Percentiles rank a stretch among this genome's conserved stretches.
phyloP scores from a whole-genome alignment of 1,140 invertebrate species.

The Galleria mellonella region DNA sequence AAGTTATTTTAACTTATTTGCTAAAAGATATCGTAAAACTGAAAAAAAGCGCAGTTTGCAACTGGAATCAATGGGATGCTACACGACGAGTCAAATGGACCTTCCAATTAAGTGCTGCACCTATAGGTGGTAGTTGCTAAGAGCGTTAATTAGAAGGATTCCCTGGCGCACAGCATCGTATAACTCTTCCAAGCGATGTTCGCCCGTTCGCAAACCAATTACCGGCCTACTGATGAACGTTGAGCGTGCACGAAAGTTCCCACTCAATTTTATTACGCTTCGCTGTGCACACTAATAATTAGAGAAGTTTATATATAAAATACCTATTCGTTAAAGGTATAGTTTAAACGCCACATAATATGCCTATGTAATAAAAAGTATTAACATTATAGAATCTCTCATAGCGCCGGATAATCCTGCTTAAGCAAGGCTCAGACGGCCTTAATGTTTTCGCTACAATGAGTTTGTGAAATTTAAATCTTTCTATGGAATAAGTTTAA shows the following conservation, averaged over 20 bases:
- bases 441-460: constrained; percentile 1
- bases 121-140: constrained; percentile 18
- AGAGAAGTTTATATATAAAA: constrained; percentile 29
- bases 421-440: constrained; percentile 1
- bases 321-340: constrained; percentile 15
- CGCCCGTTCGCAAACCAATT: constrained; percentile 49
- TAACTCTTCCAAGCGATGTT: constrained; percentile 26
- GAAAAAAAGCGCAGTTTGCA: neutral
- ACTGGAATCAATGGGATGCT: no score
- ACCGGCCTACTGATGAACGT: constrained; percentile 52
- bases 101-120: constrained; percentile 43
- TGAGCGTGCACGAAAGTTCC: constrained; percentile 41
- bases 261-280: constrained; percentile 45
- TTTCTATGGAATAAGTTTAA: neutral
- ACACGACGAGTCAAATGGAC: constrained; percentile 10
- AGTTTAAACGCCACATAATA: no score
- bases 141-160: constrained; percentile 60
- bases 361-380: no score
- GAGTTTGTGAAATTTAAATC: neutral
- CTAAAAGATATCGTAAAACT: neutral
- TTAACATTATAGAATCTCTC: neutral
- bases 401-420: constrained; percentile 1
- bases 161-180: constrained; percentile 24
- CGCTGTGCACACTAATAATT: constrained; percentile 32
- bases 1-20: no score